Conservation (phyloP, 2,888 invertebrate species). For the Itoplectis maculator region DNA sequence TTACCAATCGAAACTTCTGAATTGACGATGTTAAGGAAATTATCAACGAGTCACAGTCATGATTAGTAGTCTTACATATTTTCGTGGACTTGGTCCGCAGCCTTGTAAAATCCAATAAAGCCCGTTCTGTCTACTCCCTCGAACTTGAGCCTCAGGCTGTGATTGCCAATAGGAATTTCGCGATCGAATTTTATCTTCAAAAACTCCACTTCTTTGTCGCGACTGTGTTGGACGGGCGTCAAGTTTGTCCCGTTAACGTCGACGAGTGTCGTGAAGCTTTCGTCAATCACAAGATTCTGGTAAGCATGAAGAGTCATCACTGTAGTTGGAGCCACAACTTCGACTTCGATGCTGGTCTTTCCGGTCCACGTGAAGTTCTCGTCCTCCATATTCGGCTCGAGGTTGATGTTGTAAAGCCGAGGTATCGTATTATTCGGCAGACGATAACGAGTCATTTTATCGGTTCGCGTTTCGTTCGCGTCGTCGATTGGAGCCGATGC, state of each 20-base stretch:
- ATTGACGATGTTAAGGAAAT: too few relatives aligned
- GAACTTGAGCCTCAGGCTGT: slow-evolving; percentile 86
- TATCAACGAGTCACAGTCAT: too few relatives aligned
- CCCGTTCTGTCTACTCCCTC: slow-evolving; percentile 86
- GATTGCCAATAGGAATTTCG: slow-evolving; percentile 83
- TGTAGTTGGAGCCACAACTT: slow-evolving; percentile 64
- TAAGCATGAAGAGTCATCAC: slow-evolving; percentile 62
- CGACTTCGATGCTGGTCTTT: slow-evolving; percentile 62
- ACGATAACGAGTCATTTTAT: slow-evolving; percentile 81
- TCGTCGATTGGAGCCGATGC: neutral
- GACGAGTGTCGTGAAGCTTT: slow-evolving; percentile 61
- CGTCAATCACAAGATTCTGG: slow-evolving; percentile 56
- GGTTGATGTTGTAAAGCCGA: slow-evolving; percentile 85
- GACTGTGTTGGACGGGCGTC: slow-evolving; percentile 59
- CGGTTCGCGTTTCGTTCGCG: slow-evolving; percentile 18
- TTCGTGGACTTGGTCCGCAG: slow-evolving; percentile 84
- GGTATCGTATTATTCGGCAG: slow-evolving; percentile 86
- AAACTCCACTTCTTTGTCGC: slow-evolving; percentile 59
- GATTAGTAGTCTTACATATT: slow-evolving; percentile 27
- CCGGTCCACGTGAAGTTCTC: slow-evolving; percentile 73
- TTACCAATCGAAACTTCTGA: too few relatives aligned
- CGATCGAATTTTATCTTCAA: slow-evolving; percentile 59
- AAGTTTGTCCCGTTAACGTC: slow-evolving; percentile 41
- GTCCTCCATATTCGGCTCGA: slow-evolving; percentile 85
- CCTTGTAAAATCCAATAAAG: slow-evolving; percentile 89